Percentiles rank a stretch among this genome's conserved stretches.
phyloP scores from a whole-genome alignment of 2,797 vertebrate species.

The Oreortyx pictus region DNA sequence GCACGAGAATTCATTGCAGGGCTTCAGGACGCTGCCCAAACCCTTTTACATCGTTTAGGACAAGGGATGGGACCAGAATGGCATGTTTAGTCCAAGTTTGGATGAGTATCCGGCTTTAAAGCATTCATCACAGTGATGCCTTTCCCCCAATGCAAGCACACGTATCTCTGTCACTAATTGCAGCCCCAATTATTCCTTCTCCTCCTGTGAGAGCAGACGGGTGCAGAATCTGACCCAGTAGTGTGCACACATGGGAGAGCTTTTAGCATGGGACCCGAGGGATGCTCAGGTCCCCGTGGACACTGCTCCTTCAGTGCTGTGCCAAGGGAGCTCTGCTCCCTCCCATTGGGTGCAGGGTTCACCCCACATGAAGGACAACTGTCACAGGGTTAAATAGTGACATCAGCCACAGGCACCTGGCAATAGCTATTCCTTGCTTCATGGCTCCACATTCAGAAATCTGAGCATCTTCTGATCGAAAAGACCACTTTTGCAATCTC shows the following conservation, averaged over 20 bases:
- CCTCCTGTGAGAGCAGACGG: conserved; percentile 12
- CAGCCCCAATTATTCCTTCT: conserved; percentile 51
- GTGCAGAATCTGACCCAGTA: conserved; percentile 58
- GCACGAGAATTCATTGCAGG: background rate
- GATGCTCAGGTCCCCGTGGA: background rate
- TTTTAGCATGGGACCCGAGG: conserved; percentile 2
- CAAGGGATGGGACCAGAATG: background rate
- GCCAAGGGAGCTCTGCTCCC: background rate
- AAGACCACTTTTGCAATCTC: conserved; percentile 37
- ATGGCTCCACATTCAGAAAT: background rate
- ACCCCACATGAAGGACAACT: conserved; percentile 4
- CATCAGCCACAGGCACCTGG: background rate
- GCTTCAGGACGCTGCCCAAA: background rate
- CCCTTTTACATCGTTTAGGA: background rate
- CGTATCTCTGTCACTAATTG: conserved; percentile 41
- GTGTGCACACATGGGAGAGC: background rate
- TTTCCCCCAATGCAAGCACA: conserved; percentile 34
- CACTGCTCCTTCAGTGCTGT: rapidly evolving
- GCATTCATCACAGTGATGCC: background rate
- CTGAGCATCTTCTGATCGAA: background rate
- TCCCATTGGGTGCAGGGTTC: background rate
- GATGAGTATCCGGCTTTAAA: background rate
- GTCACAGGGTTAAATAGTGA: conserved; percentile 49
- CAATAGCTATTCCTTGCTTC: background rate
- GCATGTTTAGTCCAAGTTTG: background rate